Percentiles rank a stretch among this genome's conserved stretches.
Conservation (phyloP, 2,113 vertebrate species). For the Felis catus region DNA sequence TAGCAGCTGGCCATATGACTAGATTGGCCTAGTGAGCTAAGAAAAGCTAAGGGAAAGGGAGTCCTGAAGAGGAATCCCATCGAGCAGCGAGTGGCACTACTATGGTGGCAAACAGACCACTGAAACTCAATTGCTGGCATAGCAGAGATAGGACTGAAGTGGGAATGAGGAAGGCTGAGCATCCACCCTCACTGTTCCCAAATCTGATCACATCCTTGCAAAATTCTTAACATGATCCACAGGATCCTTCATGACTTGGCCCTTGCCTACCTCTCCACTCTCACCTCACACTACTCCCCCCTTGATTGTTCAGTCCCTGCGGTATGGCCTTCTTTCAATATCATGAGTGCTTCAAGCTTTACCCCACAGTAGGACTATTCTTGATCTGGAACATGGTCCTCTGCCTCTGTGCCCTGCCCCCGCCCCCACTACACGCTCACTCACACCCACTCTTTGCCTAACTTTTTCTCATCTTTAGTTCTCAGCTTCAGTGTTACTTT, state of each 20-base stretch:
- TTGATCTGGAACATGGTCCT: background rate
- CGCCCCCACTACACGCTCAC: background rate
- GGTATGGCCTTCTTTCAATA: background rate
- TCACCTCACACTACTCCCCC: background rate
- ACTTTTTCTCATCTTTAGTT: conserved; percentile 28
- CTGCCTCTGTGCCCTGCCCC: too few relatives aligned
- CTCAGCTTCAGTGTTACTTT: conserved; percentile 44
- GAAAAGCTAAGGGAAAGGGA: background rate
- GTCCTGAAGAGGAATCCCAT: background rate
- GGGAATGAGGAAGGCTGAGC: background rate
- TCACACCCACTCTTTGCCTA: background rate
- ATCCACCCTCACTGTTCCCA: background rate
- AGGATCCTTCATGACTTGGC: background rate
- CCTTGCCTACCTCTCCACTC: background rate
- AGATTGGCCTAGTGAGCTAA: background rate
- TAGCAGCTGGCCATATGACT: background rate
- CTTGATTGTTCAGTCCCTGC: background rate
- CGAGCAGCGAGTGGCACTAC: background rate
- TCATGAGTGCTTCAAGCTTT: background rate
- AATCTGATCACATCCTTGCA: background rate
- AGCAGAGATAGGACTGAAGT: background rate
- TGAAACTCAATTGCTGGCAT: background rate
- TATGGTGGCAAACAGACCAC: background rate
- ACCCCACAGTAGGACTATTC: background rate
- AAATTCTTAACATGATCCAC: background rate